Evolutionary conservation across 2,113 vertebrate species (phyloP).

Genomic region (Mesembrinibis cayennensis): DNA sequence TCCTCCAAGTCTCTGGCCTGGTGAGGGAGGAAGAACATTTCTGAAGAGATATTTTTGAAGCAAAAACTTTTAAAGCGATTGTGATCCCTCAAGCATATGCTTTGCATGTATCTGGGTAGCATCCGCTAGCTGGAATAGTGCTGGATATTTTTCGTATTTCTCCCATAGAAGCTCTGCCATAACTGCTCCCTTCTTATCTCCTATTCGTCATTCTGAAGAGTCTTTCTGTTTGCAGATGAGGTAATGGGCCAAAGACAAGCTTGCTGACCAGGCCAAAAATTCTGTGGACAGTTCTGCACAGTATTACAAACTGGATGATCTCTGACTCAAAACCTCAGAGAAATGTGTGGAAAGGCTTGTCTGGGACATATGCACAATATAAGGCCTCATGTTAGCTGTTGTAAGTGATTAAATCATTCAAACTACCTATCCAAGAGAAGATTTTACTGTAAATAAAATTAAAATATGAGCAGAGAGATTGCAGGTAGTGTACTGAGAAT

Average conservation of each 20-base stretch:
- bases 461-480: not conserved
- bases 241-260: not conserved
- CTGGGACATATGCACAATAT: not conserved
- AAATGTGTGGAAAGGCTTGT: not conserved
- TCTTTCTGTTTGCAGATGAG: constrained; percentile 11
- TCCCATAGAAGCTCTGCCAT: not conserved
- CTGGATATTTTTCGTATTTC: not conserved
- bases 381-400: not conserved
- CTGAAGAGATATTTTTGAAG: not conserved
- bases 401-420: not conserved
- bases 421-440: not conserved
- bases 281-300: not conserved
- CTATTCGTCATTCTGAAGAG: not conserved
- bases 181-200: constrained; percentile 17
- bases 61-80: not conserved
- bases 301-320: not conserved
- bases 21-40: not conserved
- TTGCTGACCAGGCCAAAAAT: constrained; percentile 3
- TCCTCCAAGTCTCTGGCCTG: not conserved
- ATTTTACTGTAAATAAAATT: not conserved
- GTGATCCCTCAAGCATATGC: not conserved
- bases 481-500: not conserved
- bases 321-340: not conserved
- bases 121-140: not conserved
- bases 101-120: not conserved